Evolutionary conservation across 2,797 vertebrate genomes (phyloP), one percentile per base, ranked within the genome.

Genomic region (Lateolabrax maculatus): DNA sequence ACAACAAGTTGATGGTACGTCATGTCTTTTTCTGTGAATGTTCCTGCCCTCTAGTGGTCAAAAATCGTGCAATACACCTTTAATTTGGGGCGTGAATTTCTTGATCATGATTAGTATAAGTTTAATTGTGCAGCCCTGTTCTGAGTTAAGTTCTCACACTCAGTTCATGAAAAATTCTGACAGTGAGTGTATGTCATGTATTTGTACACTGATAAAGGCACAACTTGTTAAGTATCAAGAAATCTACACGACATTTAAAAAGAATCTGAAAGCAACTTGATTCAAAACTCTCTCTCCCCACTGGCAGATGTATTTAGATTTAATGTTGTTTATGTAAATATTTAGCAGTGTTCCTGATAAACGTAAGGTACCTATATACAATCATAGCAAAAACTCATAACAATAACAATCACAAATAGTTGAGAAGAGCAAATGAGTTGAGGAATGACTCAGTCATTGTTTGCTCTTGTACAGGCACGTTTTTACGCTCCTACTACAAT

Each of bases 401-500:
- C n/a, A n/a, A n/a, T n/a, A n/a, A n/a, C n/a, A n/a, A n/a, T n/a
- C n/a, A n/a, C n/a, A n/a, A 8, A 12, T 1, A 13, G 9, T 37
- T 37, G 25, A 37, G 15, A 10, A 18, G 18, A 18, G 18, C 2
- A 15, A 34, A 19, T 44, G 21, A 16, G 41, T 58, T 48, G 2
- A 60, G 13, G 36, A 63, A 48, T 56, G 18, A 23, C 15, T 72
- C 6, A 36, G 15, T 73, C 0, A 34, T 61, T 57, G 10, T 27
- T 18, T 79, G 15, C 77, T 21, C 18, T 37, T n/a, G 1, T n/a
- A 2, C 86, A 99, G 98, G 98, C 98, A 41, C 96, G 98, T 76
- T 98, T 97, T 92, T 99, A 99, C 37, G 98, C 98, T 77, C 98
- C 98, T 2, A 96, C 98, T 36, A 99, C 98, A 1, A 99, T 99